Conservation (phyloP, 2,888 invertebrate genomes). For the Papilio gigon region DNA sequence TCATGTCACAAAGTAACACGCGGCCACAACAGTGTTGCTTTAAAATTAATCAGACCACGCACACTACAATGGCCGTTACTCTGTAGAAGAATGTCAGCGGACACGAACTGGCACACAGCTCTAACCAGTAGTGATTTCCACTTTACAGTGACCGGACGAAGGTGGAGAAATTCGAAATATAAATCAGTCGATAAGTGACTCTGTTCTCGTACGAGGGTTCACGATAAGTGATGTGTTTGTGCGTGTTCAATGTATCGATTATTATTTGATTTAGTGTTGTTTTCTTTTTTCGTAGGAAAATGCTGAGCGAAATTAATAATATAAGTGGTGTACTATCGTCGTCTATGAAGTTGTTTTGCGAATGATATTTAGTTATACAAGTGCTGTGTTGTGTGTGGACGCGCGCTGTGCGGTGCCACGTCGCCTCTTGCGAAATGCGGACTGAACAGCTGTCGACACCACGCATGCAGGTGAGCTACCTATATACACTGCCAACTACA, state of each 20-base stretch:
- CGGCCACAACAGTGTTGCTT: slow-evolving; percentile 53
- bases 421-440: slow-evolving; percentile 62
- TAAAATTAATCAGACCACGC: slow-evolving; percentile 51
- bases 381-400: slow-evolving; percentile 78
- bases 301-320: slow-evolving; percentile 81
- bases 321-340: slow-evolving; percentile 81
- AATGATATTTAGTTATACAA: slow-evolving; percentile 79
- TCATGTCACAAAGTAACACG: slow-evolving; percentile 40
- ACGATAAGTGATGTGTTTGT: slow-evolving; percentile 72
- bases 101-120: slow-evolving; percentile 54
- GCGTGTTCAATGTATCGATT: slow-evolving; percentile 55
- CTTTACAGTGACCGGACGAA: slow-evolving; percentile 82
- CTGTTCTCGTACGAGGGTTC: slow-evolving; percentile 49
- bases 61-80: slow-evolving; percentile 63
- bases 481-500: not conserved
- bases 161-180: slow-evolving; percentile 77
- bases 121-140: slow-evolving; percentile 81
- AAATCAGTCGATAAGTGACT: slow-evolving; percentile 51
- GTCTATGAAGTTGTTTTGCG: slow-evolving; percentile 81
- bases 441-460: slow-evolving; percentile 53
- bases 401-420: slow-evolving; percentile 75
- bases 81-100: slow-evolving; percentile 65
- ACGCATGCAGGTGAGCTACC: slow-evolving; percentile 57
- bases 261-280: slow-evolving; percentile 63
- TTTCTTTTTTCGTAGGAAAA: slow-evolving; percentile 82